Evolutionary conservation across 2,888 invertebrate genomes (phyloP), one percentile per base, ranked within the genome.

Genomic region (Lamproptera curius): DNA sequence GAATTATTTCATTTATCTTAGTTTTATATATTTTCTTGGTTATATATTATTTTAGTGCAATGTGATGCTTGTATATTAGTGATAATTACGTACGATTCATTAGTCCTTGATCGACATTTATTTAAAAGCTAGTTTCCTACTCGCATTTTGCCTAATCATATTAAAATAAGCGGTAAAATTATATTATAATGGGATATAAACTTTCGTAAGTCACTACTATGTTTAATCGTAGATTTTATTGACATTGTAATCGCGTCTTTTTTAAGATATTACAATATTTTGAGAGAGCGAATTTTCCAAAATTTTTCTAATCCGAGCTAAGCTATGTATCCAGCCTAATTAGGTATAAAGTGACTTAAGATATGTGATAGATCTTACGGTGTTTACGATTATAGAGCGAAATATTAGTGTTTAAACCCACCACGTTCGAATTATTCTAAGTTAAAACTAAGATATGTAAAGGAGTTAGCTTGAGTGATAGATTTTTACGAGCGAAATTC

Each of bases 341-440:
- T 49, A 47, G 38, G 20, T 48, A 28, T 39, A 39, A 38, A 35
- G 35, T 43, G 20, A 34, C 42, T 49, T 49, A 49, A 35, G 49
- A 39, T 51, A 50, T 53, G 50, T 49, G 48, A 58, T 49, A 51
- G 57, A 65, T 61, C 64, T 65, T 31, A 47, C 23, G 62, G 59
- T 45, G 55, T 52, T 57, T 56, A 51, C 54, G 51, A 56, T 57
- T 52, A 56, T 57, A 55, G 56, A 51, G 49, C 44, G 52, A 37
- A 48, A 45, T 54, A 51, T 14, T 41, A 79, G 82, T 83, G 80
- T 50, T 73, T 65, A 86, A 86, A 72, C 84, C 82, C 83, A 86
- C 86, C 86, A 86, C 84, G 86, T 86, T 72, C 85, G 70, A 70
- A 56, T 56, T 38, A 26, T 56, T 42, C 52, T 55, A 46, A 56